Base-by-base conservation (phyloP, 2,113 vertebrate species). In the Chaenogobius annularis region DNA sequence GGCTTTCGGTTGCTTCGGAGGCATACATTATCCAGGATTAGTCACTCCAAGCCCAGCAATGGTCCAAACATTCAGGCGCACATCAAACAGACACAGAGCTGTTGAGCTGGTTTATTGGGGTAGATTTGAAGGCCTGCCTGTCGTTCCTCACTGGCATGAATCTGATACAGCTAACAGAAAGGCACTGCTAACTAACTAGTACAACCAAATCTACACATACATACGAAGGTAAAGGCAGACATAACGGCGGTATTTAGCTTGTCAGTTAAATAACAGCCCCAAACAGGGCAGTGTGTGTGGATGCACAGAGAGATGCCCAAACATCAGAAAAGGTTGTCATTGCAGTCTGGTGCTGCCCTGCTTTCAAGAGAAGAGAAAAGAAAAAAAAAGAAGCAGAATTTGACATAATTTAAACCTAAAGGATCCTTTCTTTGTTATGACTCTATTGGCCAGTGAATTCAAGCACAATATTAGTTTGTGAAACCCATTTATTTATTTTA, bases 121-220 rank as follows among this genome's bases (percentile, higher is more conserved):
- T 66, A 74, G 81, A 70, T 68, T 85, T 88, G 87, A 86, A 87
- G 87, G 54, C 46, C 75, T 72, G 85, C 82, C 84, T 31, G 4
- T 1, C 26, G 26, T 4, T 31, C 4, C 26, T 2, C 26, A 31
- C 59, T 68, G 76, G 75, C 72, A 80, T 74, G 76, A 82, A 85
- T 89, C 83, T 70, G 72, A 68, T 75, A 65, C 81, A 87, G 86
- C 83, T 31, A 81, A 68, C 78, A 81, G 86, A 80, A 83, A 88
- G 85, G 81, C 80, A 86, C 78, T 80, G 68, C 74, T 55, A 59
- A 74, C 72, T 85, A 77, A 4, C 26, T 31, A 31, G 26, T 31
- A 31, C 1, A 31, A 31, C 26, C 26, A 31, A 31, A 78, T 80
- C 40, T 9, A 43, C 7, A 7, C 40, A 43, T 75, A 86, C 82